Evolutionary conservation across 1,140 invertebrate species (phyloP).

Genomic region (Megalonaias nervosa): DNA sequence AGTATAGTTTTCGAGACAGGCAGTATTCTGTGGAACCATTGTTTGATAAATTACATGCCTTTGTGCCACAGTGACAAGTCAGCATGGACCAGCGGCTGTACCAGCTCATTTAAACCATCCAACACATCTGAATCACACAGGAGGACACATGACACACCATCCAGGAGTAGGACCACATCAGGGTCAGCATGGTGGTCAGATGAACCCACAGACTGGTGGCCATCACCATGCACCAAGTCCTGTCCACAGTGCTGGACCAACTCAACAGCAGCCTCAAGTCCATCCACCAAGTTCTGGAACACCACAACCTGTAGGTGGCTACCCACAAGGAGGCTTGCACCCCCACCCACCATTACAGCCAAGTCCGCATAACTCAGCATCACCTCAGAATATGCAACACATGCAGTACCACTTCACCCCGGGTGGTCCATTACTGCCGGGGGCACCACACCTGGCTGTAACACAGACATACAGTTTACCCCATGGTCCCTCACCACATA

Average conservation of each 20-base stretch:
- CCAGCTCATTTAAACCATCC: too few relatives aligned
- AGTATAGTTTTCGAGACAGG: too few relatives aligned
- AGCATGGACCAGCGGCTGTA: too few relatives aligned
- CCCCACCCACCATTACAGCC: constrained; percentile 33
- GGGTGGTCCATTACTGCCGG: background rate
- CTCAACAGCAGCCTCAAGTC: constrained; percentile 11
- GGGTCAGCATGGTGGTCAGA: constrained; percentile 20
- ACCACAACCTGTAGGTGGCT: constrained; percentile 36
- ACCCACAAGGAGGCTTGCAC: constrained; percentile 20
- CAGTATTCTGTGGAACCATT: too few relatives aligned
- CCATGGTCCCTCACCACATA: background rate
- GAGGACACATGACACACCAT: constrained; percentile 11
- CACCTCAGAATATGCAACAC: constrained; percentile 23
- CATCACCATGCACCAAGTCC: constrained; percentile 24
- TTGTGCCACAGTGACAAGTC: too few relatives aligned
- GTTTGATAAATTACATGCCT: too few relatives aligned
- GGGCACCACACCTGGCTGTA: constrained; percentile 15
- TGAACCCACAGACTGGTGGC: constrained; percentile 7
- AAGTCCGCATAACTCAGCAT: constrained; percentile 26
- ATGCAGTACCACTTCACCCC: constrained; percentile 14
- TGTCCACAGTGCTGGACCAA: constrained; percentile 22
- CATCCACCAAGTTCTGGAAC: constrained; percentile 47
- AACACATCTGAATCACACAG: background rate
- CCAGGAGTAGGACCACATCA: constrained; percentile 4
- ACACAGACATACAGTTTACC: constrained; percentile 25